phyloP scores from a whole-genome alignment of 2,888 invertebrate species.

The Diplazon laetatorius region DNA sequence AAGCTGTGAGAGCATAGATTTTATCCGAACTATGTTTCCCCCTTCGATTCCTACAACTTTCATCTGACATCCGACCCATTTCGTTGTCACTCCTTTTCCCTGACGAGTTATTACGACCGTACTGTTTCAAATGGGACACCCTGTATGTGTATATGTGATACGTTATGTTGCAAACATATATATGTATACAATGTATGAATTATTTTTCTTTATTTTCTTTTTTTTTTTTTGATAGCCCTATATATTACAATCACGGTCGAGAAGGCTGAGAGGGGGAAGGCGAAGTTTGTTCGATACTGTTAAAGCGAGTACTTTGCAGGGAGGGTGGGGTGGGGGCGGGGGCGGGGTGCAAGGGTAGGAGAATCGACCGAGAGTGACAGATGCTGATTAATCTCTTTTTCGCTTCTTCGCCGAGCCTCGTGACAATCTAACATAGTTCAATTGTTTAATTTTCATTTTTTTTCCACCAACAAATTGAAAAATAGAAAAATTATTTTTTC shows the following conservation, averaged over 20 bases:
- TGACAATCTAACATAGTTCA: conserved; percentile 24
- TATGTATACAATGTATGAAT: conserved; percentile 43
- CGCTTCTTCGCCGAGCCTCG: conserved; percentile 4
- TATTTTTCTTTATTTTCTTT: conserved; percentile 4
- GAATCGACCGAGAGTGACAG: conserved; percentile 41
- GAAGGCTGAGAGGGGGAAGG: conserved; percentile 43
- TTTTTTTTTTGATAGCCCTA: conserved; percentile 50
- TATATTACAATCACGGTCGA: conserved; percentile 59
- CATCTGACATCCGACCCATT: too few relatives aligned
- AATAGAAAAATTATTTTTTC: not conserved
- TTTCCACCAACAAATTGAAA: not conserved
- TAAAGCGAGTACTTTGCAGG: conserved; percentile 51
- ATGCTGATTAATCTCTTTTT: conserved; percentile 25
- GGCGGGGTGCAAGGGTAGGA: not conserved
- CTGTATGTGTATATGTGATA: conserved; percentile 50
- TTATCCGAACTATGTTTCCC: too few relatives aligned
- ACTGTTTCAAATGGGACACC: too few relatives aligned
- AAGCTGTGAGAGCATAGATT: too few relatives aligned
- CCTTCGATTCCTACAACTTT: too few relatives aligned
- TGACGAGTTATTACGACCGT: too few relatives aligned
- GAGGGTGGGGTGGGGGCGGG: not conserved
- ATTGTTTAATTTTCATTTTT: not conserved
- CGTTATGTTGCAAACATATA: conserved; percentile 33
- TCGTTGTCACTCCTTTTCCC: too few relatives aligned
- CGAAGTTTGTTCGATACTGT: not conserved